Evolutionary conservation across 2,888 invertebrate genomes (phyloP).

Genomic region (Mantis religiosa): DNA sequence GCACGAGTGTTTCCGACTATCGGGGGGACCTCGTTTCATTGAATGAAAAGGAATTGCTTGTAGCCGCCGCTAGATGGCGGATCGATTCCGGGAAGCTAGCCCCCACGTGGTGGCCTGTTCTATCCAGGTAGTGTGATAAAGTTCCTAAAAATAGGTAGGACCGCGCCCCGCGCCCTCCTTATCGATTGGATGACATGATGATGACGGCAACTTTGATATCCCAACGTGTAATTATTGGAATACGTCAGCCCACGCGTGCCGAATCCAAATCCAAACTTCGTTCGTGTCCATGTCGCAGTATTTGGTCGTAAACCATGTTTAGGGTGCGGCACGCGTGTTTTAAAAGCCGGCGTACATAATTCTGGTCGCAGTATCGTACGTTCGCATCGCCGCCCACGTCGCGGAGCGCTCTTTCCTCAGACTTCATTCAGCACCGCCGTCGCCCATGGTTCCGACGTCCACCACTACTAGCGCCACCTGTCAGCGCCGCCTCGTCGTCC

Average conservation of each 20-base stretch:
- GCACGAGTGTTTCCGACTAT: neutral
- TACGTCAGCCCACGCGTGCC: neutral
- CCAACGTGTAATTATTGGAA: neutral
- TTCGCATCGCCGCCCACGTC: neutral
- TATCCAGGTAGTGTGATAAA: neutral
- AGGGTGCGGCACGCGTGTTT: neutral
- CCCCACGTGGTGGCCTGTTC: neutral
- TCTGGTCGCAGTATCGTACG: neutral
- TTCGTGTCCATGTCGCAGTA: neutral
- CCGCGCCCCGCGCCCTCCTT: neutral
- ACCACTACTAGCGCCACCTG: constrained; percentile 37
- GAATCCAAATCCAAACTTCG: neutral
- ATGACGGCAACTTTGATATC: neutral
- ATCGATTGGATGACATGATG: neutral
- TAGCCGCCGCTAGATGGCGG: neutral
- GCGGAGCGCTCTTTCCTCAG: neutral
- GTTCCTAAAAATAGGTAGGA: neutral
- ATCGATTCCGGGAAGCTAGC: neutral
- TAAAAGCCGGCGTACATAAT: neutral
- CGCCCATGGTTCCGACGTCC: neutral
- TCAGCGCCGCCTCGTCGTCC: constrained; percentile 36
- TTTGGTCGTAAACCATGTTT: neutral
- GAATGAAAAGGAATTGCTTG: neutral
- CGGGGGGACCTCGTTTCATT: neutral
- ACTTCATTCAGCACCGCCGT: constrained; percentile 15